A percentile compares a stretch with the other conserved stretches of the same genome.
These are phyloP conservation scores for Neosilurus hyrtlii DNA, from an alignment of 2,797 vertebrate genomes.

Conservation along the genomic window DNA sequence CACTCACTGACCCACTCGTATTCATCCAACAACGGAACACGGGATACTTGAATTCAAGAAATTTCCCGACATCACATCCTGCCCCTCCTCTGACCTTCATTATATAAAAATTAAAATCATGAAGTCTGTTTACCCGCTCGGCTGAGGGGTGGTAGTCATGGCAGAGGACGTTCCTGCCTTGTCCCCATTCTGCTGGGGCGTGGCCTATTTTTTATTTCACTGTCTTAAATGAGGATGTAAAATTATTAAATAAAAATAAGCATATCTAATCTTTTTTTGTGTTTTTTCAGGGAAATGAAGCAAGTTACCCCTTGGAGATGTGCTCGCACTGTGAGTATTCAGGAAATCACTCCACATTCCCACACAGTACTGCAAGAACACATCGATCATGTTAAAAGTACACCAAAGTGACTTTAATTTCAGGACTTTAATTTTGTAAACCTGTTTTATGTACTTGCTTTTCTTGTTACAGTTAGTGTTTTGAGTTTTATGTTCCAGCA, in stretches of 20 bases:
- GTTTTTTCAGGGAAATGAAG: slow-evolving; percentile 87
- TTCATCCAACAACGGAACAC: too few relatives aligned
- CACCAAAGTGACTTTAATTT: too few relatives aligned
- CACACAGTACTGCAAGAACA: background rate
- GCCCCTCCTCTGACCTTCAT: background rate
- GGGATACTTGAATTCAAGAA: background rate
- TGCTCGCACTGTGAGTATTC: slow-evolving; percentile 92
- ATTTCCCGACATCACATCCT: background rate
- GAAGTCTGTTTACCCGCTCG: slow-evolving; percentile 42
- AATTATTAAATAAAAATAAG: background rate
- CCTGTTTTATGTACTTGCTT: too few relatives aligned
- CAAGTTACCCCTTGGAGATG: slow-evolving; percentile 96
- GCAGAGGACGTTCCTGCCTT: slow-evolving; percentile 20
- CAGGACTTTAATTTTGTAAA: too few relatives aligned
- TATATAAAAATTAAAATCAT: background rate
- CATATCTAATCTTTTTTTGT: background rate
- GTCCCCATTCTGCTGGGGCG: background rate
- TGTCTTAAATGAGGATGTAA: background rate
- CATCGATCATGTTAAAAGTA: background rate
- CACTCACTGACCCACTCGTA: background rate
- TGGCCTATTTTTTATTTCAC: slow-evolving; percentile 2
- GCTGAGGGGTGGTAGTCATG: slow-evolving; percentile 9
- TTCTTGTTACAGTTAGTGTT: too few relatives aligned
- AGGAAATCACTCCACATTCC: background rate
- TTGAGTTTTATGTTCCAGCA: too few relatives aligned